Percentiles rank a stretch among this genome's conserved stretches.
Conservation (phyloP, 2,888 invertebrate species). For the Polia nebulosa region DNA sequence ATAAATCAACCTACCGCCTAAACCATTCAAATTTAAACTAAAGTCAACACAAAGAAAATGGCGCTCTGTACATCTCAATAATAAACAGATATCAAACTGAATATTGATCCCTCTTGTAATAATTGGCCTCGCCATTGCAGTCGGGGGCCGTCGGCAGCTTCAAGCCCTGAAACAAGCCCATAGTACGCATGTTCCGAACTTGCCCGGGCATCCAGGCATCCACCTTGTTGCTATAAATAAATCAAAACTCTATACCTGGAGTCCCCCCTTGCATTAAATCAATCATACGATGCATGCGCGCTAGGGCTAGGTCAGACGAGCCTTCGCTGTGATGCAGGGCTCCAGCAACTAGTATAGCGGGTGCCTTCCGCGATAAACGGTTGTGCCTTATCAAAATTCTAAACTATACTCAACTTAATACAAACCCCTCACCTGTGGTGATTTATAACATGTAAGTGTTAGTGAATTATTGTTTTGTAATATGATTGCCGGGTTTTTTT, state of each 20-base stretch:
- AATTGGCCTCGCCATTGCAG: slow-evolving; percentile 48
- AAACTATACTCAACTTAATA: slow-evolving; percentile 7
- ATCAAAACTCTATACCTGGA: slow-evolving; percentile 49
- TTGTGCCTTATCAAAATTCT: slow-evolving; percentile 47
- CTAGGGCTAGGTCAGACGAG: slow-evolving; percentile 40
- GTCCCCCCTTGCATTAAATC: slow-evolving; percentile 65
- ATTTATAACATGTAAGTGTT: slow-evolving; percentile 37
- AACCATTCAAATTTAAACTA: neutral
- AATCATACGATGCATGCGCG: slow-evolving; percentile 73
- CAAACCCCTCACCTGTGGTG: slow-evolving; percentile 19
- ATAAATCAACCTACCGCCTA: neutral
- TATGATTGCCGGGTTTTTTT: neutral
- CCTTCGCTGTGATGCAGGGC: slow-evolving; percentile 27
- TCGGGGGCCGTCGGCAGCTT: slow-evolving; percentile 8
- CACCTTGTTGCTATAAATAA: slow-evolving; percentile 59
- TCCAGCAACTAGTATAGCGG: slow-evolving; percentile 37
- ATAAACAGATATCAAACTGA: slow-evolving; percentile 16
- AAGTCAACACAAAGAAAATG: slow-evolving; percentile 3
- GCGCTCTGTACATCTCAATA: slow-evolving; percentile 3
- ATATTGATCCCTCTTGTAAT: slow-evolving; percentile 46
- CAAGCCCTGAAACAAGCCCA: slow-evolving; percentile 32
- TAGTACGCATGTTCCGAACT: slow-evolving; percentile 54
- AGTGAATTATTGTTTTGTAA: neutral
- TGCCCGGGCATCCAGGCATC: slow-evolving; percentile 17
- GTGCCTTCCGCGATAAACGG: slow-evolving; percentile 36